These are phyloP conservation scores for Bothrops alternatus DNA, from an alignment of 2,797 vertebrate species.

Conservation along the genomic window DNA sequence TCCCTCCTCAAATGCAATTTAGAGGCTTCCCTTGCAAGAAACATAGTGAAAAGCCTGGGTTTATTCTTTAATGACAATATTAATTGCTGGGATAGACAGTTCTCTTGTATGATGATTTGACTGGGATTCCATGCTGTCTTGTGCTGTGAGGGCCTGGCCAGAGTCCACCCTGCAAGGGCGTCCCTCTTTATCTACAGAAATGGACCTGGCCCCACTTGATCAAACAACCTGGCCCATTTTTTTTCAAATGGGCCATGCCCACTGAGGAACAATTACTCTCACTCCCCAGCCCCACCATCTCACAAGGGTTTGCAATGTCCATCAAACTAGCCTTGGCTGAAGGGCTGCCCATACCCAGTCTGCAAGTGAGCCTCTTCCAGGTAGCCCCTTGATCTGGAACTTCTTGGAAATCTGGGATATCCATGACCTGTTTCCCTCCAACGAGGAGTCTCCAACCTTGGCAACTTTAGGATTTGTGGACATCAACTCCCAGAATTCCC, in stretches of 20 bases:
- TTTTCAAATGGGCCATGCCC: not conserved
- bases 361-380: not conserved
- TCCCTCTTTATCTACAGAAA: not conserved
- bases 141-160: not conserved
- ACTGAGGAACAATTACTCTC: not conserved
- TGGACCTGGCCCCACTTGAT: not conserved
- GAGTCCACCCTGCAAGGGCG: not conserved
- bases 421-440: not conserved
- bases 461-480: not conserved
- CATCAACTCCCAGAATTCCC: not conserved
- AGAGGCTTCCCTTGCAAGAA: not conserved
- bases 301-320: not conserved
- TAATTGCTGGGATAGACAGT: not conserved
- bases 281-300: not conserved
- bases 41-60: not conserved
- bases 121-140: not conserved
- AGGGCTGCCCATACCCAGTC: not conserved
- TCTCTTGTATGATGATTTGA: not conserved
- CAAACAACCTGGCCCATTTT: not conserved
- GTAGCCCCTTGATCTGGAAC: not conserved
- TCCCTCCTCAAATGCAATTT: not conserved
- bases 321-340: not conserved
- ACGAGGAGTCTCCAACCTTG: not conserved
- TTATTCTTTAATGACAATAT: not conserved
- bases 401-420: not conserved